Percentiles rank a stretch among this genome's conserved stretches.
Evolutionary conservation across 2,113 vertebrate species (phyloP).

Genomic region (Poecilia latipinna): DNA sequence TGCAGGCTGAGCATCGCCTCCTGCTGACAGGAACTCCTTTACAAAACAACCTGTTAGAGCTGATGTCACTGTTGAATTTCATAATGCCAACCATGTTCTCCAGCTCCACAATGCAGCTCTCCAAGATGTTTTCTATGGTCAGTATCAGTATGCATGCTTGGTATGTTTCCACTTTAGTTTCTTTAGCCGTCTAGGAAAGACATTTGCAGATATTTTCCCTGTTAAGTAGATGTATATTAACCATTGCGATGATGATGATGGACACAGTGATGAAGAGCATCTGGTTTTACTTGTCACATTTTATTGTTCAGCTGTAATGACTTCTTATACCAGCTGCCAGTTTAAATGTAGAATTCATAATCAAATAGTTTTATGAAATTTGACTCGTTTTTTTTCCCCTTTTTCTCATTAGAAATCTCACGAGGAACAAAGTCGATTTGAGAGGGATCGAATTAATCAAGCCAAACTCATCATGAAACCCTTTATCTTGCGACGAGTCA

Average conservation of each 20-base stretch:
- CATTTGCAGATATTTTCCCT: too few species aligned
- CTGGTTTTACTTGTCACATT: too few species aligned
- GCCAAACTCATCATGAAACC: constrained; percentile 98
- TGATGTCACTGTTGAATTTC: constrained; percentile 97
- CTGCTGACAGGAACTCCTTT: constrained; percentile 95
- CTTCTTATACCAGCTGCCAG: too few species aligned
- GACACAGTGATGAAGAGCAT: too few species aligned
- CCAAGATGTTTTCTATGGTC: constrained; percentile 95
- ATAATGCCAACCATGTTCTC: constrained; percentile 99
- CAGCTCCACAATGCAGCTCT: constrained; percentile 90
- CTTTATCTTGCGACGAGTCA: constrained; percentile 94
- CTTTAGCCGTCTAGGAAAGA: neutral
- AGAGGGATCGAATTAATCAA: constrained; percentile 92
- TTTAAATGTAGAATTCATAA: too few species aligned
- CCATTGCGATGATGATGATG: too few species aligned
- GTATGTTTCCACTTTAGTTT: neutral
- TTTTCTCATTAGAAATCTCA: constrained; percentile 85
- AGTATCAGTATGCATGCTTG: neutral
- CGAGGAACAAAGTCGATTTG: constrained; percentile 91
- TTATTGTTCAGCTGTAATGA: too few species aligned
- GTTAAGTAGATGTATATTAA: too few species aligned
- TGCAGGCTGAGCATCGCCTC: constrained; percentile 89
- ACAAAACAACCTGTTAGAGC: constrained; percentile 95
- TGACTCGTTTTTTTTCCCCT: constrained; percentile 5
- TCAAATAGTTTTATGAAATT: too few species aligned